These are phyloP conservation scores for Drosophila eugracilis DNA, from an alignment of 1,140 invertebrate species.

Conservation along the genomic window DNA sequence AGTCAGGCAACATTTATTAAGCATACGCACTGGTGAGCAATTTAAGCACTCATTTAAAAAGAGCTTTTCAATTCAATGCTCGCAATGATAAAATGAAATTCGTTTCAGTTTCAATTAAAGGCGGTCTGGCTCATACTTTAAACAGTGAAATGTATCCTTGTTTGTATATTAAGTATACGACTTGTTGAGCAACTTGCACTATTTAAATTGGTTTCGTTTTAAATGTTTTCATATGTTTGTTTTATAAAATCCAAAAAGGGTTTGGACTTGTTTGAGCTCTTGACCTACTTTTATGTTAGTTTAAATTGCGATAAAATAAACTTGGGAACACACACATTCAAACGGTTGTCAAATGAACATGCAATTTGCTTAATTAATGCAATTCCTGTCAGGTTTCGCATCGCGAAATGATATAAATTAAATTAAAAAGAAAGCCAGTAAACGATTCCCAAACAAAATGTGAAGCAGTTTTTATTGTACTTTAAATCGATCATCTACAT, in stretches of 20 bases:
- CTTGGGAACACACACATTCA: background rate
- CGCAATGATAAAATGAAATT: background rate
- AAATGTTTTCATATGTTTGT: background rate
- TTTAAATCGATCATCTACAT: conserved; percentile 37
- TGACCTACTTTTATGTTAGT: background rate
- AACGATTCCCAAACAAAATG: conserved; percentile 68
- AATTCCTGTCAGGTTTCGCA: no score
- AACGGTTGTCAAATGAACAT: background rate
- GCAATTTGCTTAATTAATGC: background rate
- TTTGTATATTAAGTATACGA: background rate
- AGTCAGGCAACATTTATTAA: conserved; percentile 20
- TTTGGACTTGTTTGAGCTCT: background rate
- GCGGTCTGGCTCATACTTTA: background rate
- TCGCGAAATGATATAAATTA: no score
- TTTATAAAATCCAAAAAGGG: background rate
- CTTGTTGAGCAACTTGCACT: background rate
- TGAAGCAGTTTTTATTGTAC: conserved; percentile 74
- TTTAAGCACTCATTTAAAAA: conserved; percentile 17
- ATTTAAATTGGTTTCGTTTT: background rate
- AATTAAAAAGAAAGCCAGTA: conserved; percentile 1
- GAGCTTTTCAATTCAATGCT: conserved; percentile 12
- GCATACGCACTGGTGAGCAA: conserved; percentile 45
- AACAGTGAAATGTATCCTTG: background rate
- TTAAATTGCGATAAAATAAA: background rate
- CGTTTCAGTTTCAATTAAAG: background rate